phyloP scores from a whole-genome alignment of 30 jellyfish, hydroid and myxozoan genomes.

The Cassiopea xamachana region DNA sequence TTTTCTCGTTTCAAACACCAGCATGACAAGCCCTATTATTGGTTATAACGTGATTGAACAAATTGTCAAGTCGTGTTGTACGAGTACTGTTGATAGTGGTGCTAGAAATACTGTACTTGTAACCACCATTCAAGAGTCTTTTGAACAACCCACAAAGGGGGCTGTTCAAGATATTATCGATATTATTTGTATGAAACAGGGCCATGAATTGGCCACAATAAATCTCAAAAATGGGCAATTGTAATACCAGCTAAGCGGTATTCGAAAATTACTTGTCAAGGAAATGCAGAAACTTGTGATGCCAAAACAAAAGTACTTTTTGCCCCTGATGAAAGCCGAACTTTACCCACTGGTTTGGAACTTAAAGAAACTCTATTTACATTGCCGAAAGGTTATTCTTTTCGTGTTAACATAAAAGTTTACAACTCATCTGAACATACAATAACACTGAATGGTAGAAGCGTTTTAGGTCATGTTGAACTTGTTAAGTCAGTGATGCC shows the following conservation, averaged over 20 bases:
- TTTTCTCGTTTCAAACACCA: slow-evolving; percentile 45
- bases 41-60: slow-evolving; percentile 75
- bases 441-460: slow-evolving; percentile 7
- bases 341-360: slow-evolving; percentile 48
- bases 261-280: slow-evolving; percentile 41
- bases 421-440: slow-evolving; percentile 24
- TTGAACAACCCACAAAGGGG: slow-evolving; percentile 42
- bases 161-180: slow-evolving; percentile 25
- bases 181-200: slow-evolving; percentile 18
- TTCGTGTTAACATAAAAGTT: slow-evolving; percentile 11
- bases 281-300: slow-evolving; percentile 6
- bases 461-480: background rate
- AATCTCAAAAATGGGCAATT: slow-evolving; percentile 32
- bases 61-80: slow-evolving; percentile 15
- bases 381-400: slow-evolving; percentile 39
- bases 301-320: slow-evolving; percentile 35
- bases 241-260: slow-evolving; percentile 24
- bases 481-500: background rate
- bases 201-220: slow-evolving; percentile 16
- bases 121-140: slow-evolving; percentile 27
- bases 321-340: slow-evolving; percentile 22
- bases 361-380: slow-evolving; percentile 16
- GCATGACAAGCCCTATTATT: slow-evolving; percentile 53
- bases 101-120: slow-evolving; percentile 16
- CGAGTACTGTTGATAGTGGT: slow-evolving; percentile 15